Conservation (phyloP, 2,888 invertebrate genomes). For the Tetramorium bicarinatum region DNA sequence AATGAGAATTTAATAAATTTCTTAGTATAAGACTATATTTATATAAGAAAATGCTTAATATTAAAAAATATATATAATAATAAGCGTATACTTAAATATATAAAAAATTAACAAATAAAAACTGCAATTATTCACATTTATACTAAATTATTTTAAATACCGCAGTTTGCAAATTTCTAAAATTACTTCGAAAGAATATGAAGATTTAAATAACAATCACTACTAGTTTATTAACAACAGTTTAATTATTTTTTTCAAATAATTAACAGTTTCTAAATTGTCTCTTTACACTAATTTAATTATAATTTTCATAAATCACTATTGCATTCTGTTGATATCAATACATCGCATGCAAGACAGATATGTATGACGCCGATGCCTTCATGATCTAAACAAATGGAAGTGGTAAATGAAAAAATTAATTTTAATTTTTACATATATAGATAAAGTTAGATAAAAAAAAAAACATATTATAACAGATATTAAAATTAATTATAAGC, state of each 20-base stretch:
- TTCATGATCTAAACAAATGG: constrained; percentile 60
- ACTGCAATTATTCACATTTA: background rate
- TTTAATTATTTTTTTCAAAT: background rate
- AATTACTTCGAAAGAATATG: background rate
- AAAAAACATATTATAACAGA: background rate
- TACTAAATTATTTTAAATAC: background rate
- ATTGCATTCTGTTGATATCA: background rate
- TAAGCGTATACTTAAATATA: background rate
- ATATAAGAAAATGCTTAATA: background rate
- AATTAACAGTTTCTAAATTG: background rate
- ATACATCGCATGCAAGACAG: constrained; percentile 59
- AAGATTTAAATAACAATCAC: background rate
- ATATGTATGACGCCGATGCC: constrained; percentile 65
- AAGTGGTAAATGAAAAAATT: background rate
- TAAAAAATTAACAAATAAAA: background rate
- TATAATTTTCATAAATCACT: constrained; percentile 4
- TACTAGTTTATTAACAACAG: constrained; percentile 14
- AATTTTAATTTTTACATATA: background rate
- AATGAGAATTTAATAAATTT: constrained; percentile 28
- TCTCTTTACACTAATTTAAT: constrained; percentile 6
- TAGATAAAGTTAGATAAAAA: background rate
- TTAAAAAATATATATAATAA: too few relatives aligned
- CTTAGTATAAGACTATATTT: background rate
- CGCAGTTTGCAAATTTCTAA: background rate
- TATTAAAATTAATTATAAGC: background rate